phyloP scores from a whole-genome alignment of 2,113 vertebrate genomes.

The Dicentrarchus labrax region DNA sequence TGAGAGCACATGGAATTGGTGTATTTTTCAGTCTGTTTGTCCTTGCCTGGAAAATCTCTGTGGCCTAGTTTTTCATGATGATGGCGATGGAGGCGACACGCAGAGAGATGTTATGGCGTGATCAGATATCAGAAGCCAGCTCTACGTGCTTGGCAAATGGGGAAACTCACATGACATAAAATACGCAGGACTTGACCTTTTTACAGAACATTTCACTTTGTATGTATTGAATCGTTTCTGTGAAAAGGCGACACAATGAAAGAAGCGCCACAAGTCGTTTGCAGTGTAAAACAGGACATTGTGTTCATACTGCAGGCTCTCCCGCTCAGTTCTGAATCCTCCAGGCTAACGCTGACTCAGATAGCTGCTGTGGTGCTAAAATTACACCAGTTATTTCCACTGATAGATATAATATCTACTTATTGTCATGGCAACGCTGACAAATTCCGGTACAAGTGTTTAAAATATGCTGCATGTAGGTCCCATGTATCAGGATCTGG shows the following conservation, averaged over 20 bases:
- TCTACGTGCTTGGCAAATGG: background rate
- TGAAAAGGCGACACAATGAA: background rate
- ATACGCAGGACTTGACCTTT: background rate
- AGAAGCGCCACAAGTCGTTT: background rate
- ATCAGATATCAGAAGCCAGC: background rate
- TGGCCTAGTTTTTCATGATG: slow-evolving; percentile 3
- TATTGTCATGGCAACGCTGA: slow-evolving; percentile 19
- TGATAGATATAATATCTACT: background rate
- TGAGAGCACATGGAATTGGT: slow-evolving; percentile 66
- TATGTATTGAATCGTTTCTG: background rate
- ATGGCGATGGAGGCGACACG: background rate
- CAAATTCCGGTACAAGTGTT: background rate
- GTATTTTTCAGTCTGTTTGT: rapidly evolving
- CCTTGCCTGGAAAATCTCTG: background rate
- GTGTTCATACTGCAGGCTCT: background rate
- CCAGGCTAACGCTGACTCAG: background rate
- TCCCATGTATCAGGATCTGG: background rate
- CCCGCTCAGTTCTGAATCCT: background rate
- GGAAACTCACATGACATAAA: background rate
- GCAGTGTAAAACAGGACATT: slow-evolving; percentile 2
- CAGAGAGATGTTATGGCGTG: background rate
- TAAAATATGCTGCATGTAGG: background rate
- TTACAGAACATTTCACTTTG: too few relatives aligned
- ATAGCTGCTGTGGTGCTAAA: background rate
- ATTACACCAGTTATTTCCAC: background rate